Conservation (phyloP, 2,888 invertebrate species). For the Caenorhabditis sulstoni region DNA sequence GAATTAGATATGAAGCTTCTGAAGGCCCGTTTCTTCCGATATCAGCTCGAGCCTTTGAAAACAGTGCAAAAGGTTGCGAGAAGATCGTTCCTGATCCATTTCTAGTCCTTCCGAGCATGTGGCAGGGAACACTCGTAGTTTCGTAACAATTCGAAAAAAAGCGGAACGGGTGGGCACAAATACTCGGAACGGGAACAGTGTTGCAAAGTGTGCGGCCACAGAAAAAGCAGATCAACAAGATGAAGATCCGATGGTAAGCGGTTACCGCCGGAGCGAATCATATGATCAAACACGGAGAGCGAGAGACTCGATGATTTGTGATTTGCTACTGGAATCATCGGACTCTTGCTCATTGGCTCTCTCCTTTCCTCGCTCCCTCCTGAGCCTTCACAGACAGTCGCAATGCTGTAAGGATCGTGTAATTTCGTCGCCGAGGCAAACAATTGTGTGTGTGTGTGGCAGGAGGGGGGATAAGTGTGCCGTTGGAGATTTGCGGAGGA, state of each 20-base stretch:
- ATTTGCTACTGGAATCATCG: constrained; percentile 5
- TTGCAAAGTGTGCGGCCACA: too few species aligned
- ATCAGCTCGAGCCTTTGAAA: too few species aligned
- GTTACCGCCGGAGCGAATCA: constrained; percentile 9
- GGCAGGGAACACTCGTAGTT: too few species aligned
- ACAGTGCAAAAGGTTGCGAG: too few species aligned
- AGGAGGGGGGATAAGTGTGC: constrained; percentile 42
- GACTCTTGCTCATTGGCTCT: constrained; percentile 39
- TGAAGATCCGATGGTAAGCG: background rate
- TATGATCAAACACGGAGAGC: constrained; percentile 38
- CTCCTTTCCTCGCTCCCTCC: background rate
- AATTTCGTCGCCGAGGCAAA: constrained; percentile 46
- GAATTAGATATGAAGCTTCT: too few species aligned
- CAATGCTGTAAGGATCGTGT: constrained; percentile 57
- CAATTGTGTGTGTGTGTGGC: constrained; percentile 2
- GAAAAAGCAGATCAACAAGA: constrained; percentile 8
- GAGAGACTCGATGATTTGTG: constrained; percentile 33
- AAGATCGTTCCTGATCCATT: too few species aligned
- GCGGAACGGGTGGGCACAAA: too few species aligned
- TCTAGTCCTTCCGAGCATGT: too few species aligned
- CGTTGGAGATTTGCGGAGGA: constrained; percentile 58
- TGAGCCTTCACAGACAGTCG: constrained; percentile 17
- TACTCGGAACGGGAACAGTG: too few species aligned
- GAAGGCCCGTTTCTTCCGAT: too few species aligned
- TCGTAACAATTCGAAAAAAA: too few species aligned